Conservation (phyloP, 2,888 invertebrate species). For the Nycteola revayana region DNA sequence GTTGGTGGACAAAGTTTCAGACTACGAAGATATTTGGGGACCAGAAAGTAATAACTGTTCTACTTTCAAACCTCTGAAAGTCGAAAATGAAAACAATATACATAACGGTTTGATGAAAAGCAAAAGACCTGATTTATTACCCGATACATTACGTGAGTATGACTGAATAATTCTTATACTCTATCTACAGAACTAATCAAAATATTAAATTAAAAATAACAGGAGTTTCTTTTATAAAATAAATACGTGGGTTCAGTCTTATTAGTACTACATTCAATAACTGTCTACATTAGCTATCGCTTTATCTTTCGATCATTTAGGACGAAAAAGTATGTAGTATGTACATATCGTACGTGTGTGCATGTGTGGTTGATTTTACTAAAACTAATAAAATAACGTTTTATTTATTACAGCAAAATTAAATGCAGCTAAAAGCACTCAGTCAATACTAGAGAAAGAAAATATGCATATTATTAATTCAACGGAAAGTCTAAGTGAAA, state of each 20-base stretch:
- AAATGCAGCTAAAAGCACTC: conserved; percentile 69
- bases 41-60: conserved; percentile 80
- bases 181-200: too few species aligned
- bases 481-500: conserved; percentile 66
- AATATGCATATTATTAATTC: conserved; percentile 68
- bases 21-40: conserved; percentile 97
- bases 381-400: too few species aligned
- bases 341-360: too few species aligned
- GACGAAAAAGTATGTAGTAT: too few species aligned
- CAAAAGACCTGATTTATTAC: conserved; percentile 83
- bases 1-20: conserved; percentile 94
- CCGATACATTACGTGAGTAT: conserved; percentile 81
- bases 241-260: too few species aligned
- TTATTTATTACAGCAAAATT: conserved; percentile 70
- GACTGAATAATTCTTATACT: background rate
- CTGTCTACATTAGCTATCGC: too few species aligned
- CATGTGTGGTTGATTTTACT: too few species aligned
- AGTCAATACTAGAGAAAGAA: conserved; percentile 73
- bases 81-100: conserved; percentile 61
- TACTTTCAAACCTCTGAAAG: conserved; percentile 70
- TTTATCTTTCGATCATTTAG: too few species aligned
- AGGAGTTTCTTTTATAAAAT: too few species aligned
- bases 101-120: conserved; percentile 79
- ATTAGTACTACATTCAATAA: too few species aligned
- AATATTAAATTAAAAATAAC: too few species aligned